Conservation (phyloP, 2,113 vertebrate species). For the Hydrochoerus hydrochaeris region DNA sequence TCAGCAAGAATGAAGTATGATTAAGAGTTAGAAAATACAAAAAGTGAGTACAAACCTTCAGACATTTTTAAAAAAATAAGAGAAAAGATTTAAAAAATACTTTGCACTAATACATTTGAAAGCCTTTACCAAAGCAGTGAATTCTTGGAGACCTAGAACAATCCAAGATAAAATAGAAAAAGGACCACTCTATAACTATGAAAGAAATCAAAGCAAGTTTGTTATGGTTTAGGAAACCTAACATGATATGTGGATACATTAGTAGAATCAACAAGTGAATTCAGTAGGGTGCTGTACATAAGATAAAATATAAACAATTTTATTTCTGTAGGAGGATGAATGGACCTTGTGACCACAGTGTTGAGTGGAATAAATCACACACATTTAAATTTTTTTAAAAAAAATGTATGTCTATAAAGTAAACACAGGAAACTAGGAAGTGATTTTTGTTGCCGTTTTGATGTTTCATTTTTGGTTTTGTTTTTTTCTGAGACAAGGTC, state of each 20-base stretch:
- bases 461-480: not conserved
- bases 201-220: not conserved
- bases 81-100: not conserved
- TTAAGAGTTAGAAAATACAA: not conserved
- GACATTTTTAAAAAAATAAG: not conserved
- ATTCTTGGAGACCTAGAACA: not conserved
- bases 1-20: not conserved
- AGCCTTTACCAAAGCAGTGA: not conserved
- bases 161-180: not conserved
- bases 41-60: not conserved
- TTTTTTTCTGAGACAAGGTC: not conserved
- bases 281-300: not conserved
- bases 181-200: not conserved
- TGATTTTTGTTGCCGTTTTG: not conserved
- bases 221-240: not conserved
- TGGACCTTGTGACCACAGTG: not conserved
- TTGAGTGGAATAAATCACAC: not conserved
- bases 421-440: not conserved
- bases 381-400: not conserved
- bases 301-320: not conserved
- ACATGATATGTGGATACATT: not conserved
- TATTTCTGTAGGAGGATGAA: not conserved
- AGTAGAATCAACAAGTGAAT: not conserved
- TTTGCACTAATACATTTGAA: not conserved
- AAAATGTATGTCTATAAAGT: not conserved